Evolutionary conservation across 2,888 invertebrate genomes (phyloP).

Genomic region (Amiota mariae): DNA sequence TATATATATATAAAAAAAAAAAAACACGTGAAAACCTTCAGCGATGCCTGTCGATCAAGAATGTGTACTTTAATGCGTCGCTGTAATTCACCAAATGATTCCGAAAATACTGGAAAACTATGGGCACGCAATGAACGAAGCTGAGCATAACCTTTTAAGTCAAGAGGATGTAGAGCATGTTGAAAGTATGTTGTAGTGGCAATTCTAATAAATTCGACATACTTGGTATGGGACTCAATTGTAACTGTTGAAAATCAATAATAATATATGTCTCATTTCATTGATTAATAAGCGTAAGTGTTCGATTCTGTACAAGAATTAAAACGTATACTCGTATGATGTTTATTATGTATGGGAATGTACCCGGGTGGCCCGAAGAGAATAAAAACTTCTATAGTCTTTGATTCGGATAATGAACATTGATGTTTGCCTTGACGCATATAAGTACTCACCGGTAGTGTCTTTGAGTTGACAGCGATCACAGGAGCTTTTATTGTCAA

Average conservation of each 20-base stretch:
- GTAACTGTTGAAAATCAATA: conserved; percentile 82
- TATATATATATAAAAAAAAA: too few species aligned
- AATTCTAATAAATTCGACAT: conserved; percentile 81
- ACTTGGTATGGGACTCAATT: conserved; percentile 91
- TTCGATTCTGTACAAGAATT: conserved; percentile 83
- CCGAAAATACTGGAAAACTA: conserved; percentile 80
- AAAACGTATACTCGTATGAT: conserved; percentile 76
- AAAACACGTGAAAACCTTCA: conserved; percentile 67
- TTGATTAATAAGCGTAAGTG: background rate
- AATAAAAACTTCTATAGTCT: conserved; percentile 78
- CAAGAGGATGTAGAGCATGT: conserved; percentile 79
- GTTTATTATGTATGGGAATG: conserved; percentile 59
- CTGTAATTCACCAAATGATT: conserved; percentile 73
- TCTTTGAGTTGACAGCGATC: conserved; percentile 70
- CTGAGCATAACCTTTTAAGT: conserved; percentile 84
- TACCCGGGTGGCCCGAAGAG: conserved; percentile 50
- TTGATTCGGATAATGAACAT: conserved; percentile 80
- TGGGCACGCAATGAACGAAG: conserved; percentile 80
- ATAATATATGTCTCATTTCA: background rate
- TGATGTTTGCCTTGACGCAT: conserved; percentile 76
- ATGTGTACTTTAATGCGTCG: conserved; percentile 71
- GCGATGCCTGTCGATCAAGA: conserved; percentile 69
- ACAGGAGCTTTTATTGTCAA: conserved; percentile 36
- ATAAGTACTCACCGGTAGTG: conserved; percentile 75
- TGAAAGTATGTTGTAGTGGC: conserved; percentile 65